Percentiles rank a stretch among this genome's conserved stretches.
Evolutionary conservation across 1,140 invertebrate genomes (phyloP).

Genomic region (Calosoma granatense): DNA sequence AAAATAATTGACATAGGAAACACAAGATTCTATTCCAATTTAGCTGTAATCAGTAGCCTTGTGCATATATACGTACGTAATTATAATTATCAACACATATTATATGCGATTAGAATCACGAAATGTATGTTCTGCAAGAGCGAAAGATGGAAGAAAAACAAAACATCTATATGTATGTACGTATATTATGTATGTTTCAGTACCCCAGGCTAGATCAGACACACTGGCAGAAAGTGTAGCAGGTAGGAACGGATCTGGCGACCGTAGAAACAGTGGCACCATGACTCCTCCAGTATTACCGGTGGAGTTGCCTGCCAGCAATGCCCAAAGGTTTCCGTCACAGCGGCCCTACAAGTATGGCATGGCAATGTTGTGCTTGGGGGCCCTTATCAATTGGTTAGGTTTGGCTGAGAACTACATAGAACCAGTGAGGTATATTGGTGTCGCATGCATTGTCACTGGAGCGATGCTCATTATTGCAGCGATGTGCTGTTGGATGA

Average conservation of each 20-base stretch:
- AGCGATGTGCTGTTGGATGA: constrained; percentile 68
- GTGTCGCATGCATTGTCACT: constrained; percentile 61
- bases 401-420: constrained; percentile 61
- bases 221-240: not conserved
- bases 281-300: not conserved
- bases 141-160: no score
- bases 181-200: no score
- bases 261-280: not conserved
- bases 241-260: not conserved
- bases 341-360: constrained; percentile 58
- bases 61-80: no score
- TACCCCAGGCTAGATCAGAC: not conserved
- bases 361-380: constrained; percentile 60
- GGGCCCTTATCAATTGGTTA: constrained; percentile 68
- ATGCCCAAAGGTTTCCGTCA: not conserved
- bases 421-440: constrained; percentile 60
- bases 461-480: constrained; percentile 62
- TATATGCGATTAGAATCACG: no score
- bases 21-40: no score
- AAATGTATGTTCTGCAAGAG: no score
- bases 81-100: no score
- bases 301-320: not conserved
- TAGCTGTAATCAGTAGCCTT: no score
- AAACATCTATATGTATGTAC: no score
- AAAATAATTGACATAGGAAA: no score